Base-by-base conservation (phyloP, 2,113 vertebrate genomes). In the Cynoglossus semilaevis region DNA sequence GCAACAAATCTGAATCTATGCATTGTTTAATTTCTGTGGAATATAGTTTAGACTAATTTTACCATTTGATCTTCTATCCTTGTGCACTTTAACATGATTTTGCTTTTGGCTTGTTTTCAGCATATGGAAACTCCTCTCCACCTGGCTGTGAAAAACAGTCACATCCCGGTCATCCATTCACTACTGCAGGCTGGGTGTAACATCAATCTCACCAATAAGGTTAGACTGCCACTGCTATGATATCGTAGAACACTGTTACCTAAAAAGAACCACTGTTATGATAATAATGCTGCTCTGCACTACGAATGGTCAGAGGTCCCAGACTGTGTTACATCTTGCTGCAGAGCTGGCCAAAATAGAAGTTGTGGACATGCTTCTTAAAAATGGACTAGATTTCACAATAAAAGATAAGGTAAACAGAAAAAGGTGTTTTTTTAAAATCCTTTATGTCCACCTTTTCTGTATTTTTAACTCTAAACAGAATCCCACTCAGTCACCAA, bases 301-400 rank as follows among this genome's bases (percentile, higher is more conserved):
- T 22, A n/a, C 46, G 35, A 46, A 43, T 40, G 40, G 35, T 78
- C 72, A 98, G 95, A 92, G 91, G 70, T 89, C 84, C 38, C 94
- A 96, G 87, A 94, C 93, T 3, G 90, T 87, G 17, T 79, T 97
- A 44, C 95, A 96, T 41, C 48, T 95, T 49, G 93, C 93, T 50
- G 92, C 95, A 67, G 94, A 98, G 66, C 59, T 90, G 77, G 94
- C 92, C 50, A 92, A 90, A 18, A 87, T 91, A 67, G 94, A 98
- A 6, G 60, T 96, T 9, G 92, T 92, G 58, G 94, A 96, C 62
- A 87, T 88, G 53, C 88, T 98, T 54, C 87, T 95, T 58, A 94
- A 92, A 88, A 79, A 91, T 2, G 87, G 87, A n/a, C 83, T 91
- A 9, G 82, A 94, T 77, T 81, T 96, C 50, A 91, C 85, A 41